phyloP scores from a whole-genome alignment of 2,888 invertebrate species.

The Drosophila acutilabella region DNA sequence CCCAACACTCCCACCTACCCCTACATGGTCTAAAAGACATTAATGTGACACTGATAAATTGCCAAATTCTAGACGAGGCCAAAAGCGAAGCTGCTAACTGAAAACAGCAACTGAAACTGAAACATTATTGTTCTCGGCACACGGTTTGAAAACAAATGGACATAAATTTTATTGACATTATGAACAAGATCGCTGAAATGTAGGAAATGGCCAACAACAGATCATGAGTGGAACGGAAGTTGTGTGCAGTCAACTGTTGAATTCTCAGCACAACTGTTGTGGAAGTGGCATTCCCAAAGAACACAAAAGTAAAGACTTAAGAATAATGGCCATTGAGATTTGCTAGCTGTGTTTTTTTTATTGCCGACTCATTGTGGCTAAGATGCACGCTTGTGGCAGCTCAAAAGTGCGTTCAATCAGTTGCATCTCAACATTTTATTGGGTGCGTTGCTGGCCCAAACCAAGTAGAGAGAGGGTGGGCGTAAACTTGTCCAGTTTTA shows the following conservation, averaged over 20 bases:
- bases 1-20: background rate
- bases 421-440: slow-evolving; percentile 20
- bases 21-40: slow-evolving; percentile 33
- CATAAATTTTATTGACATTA: slow-evolving; percentile 80
- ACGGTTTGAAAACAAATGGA: slow-evolving; percentile 55
- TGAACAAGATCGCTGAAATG: slow-evolving; percentile 65
- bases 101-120: slow-evolving; percentile 29
- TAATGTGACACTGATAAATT: slow-evolving; percentile 76
- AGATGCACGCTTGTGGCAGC: slow-evolving; percentile 60
- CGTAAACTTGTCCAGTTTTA: slow-evolving; percentile 3
- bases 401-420: slow-evolving; percentile 39
- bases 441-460: slow-evolving; percentile 7
- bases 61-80: slow-evolving; percentile 73
- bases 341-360: slow-evolving; percentile 16
- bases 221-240: slow-evolving; percentile 76
- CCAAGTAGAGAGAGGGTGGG: background rate
- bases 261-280: slow-evolving; percentile 30
- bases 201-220: slow-evolving; percentile 54
- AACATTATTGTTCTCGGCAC: slow-evolving; percentile 22
- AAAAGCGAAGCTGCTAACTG: slow-evolving; percentile 28
- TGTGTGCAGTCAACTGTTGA: slow-evolving; percentile 77
- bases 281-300: slow-evolving; percentile 41
- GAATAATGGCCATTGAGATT: slow-evolving; percentile 63
- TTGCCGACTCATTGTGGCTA: slow-evolving; percentile 25
- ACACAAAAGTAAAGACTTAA: background rate